Evolutionary conservation across 2,113 vertebrate species (phyloP).

Genomic region (Saguinus imperator): DNA sequence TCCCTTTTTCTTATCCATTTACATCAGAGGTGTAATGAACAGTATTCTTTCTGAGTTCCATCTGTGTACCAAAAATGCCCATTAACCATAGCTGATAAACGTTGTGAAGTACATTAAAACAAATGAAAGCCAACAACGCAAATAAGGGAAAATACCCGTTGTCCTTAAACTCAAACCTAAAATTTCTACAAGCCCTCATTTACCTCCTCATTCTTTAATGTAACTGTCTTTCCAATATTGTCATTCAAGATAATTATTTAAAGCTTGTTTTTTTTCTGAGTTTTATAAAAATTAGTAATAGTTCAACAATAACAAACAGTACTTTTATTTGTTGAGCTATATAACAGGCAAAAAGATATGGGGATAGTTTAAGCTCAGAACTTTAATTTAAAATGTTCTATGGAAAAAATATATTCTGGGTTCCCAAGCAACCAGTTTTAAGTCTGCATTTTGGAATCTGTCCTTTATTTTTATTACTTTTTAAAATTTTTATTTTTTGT

Average conservation of each 20-base stretch:
- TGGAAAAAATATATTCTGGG: background rate
- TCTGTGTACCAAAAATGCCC: background rate
- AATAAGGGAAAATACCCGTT: background rate
- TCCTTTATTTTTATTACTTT: too few relatives aligned
- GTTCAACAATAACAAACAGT: background rate
- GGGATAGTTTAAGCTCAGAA: background rate
- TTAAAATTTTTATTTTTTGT: too few relatives aligned
- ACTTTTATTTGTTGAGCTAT: background rate
- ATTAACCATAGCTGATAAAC: constrained; percentile 23
- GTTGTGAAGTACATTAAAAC: background rate
- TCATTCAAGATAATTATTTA: constrained; percentile 7
- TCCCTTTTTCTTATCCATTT: background rate
- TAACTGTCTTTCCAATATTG: background rate
- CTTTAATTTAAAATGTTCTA: constrained; percentile 10
- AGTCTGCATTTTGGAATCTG: background rate
- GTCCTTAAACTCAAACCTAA: constrained; percentile 8
- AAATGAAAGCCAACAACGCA: background rate
- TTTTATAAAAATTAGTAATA: constrained; percentile 27
- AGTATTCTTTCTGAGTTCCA: background rate
- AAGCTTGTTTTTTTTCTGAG: background rate
- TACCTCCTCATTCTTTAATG: constrained; percentile 6
- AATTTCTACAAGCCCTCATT: background rate
- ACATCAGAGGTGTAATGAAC: background rate
- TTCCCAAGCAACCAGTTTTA: constrained; percentile 12
- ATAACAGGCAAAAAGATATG: background rate